A percentile compares a stretch with the other conserved stretches of the same genome.
Evolutionary conservation across 2,113 vertebrate genomes (phyloP).

Genomic region (Centropus unirufus): DNA sequence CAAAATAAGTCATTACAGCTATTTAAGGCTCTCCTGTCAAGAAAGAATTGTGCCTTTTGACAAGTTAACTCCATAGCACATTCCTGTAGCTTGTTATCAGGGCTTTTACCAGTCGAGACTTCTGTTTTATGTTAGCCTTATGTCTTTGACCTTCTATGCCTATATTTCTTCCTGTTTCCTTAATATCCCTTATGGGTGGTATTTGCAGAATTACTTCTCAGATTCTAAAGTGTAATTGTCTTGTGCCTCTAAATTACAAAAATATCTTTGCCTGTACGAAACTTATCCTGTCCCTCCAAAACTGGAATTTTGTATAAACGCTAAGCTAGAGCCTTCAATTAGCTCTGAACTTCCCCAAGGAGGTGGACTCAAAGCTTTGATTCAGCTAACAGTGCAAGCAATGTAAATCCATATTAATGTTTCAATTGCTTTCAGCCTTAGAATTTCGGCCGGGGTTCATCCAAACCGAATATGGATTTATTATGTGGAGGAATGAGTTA

Average conservation of each 20-base stretch:
- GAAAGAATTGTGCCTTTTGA: background rate
- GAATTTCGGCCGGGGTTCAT: slow-evolving; percentile 8
- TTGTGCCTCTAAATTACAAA: background rate
- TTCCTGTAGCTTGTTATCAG: slow-evolving; percentile 8
- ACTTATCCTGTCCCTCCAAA: background rate
- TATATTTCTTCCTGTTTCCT: slow-evolving; percentile 19
- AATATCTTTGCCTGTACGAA: background rate
- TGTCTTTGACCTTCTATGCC: background rate
- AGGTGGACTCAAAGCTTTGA: background rate
- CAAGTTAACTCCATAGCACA: background rate
- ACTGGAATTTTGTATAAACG: background rate
- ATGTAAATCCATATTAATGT: background rate
- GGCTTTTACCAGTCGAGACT: background rate
- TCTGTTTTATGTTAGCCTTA: background rate
- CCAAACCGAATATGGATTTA: slow-evolving; percentile 27
- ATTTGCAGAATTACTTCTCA: slow-evolving; percentile 8
- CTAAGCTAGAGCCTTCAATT: background rate
- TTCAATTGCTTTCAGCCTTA: background rate
- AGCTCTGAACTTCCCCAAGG: background rate
- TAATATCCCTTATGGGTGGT: background rate
- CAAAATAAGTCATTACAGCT: background rate
- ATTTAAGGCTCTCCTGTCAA: background rate
- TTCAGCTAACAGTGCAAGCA: background rate
- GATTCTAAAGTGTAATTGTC: background rate
- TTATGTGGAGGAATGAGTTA: slow-evolving; percentile 30